Evolutionary conservation across 2,888 invertebrate species (phyloP), one percentile per base, ranked within the genome.

Genomic region (Hypolimnas misippus): DNA sequence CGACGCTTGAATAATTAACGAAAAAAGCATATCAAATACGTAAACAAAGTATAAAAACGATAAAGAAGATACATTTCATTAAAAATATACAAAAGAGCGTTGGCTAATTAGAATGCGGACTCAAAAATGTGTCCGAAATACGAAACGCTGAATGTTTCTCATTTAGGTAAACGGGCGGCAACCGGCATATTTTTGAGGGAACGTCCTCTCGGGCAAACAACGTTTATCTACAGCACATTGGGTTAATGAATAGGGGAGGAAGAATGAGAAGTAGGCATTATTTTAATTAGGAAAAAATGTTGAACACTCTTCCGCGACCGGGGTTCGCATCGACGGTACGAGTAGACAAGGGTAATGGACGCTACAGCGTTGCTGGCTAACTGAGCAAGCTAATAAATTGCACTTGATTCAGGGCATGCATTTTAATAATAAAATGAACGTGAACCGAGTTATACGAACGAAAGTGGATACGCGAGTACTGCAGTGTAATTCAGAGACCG

Each of bases 211-310:
- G 79, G 83, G 82, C 78, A 82, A 85, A 82, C 82, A 84, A 75
- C 87, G 84, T 88, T 90, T 90, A 89, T 88, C 86, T 86, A 80
- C 84, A 87, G 86, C 84, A 88, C 87, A 88, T 89, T 88, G 85
- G 83, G 85, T 79, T 87, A 89, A 88, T 89, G 89, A 89, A 87
- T 86, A 78, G 87, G 85, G 87, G 86, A 82, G 76, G 70, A 85
- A 86, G 83, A 84, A 84, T 81, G 84, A 83, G 84, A 85, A 83
- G 82, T 80, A 86, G 82, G 86, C 88, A 90, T 90, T 90, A 89
- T 89, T 89, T 89, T 90, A 90, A 90, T 91, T 89, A 89, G 89
- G 87, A 87, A 89, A 89, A 88, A 87, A 83, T 76, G 75, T 74
- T 79, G 75, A 74, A 67, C 69, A 76, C 73, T 74, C 78, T 79